Evolutionary conservation across 2,888 invertebrate genomes (phyloP).

Genomic region (Xestia sexstrigata): DNA sequence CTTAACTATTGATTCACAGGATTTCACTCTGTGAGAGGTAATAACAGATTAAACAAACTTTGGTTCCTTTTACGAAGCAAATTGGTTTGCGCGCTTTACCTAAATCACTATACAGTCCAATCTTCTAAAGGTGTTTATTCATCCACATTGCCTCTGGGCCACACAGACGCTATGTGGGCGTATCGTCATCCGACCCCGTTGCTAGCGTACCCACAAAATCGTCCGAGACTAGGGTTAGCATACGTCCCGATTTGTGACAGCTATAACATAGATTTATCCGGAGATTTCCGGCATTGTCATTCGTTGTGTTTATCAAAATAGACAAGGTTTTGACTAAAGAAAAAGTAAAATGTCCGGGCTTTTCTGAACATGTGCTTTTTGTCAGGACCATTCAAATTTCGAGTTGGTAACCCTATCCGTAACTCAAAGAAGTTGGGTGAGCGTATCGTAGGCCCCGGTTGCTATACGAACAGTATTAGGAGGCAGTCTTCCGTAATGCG

Average conservation of each 20-base stretch:
- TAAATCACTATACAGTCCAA: background rate
- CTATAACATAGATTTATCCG: background rate
- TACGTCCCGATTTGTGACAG: too few relatives aligned
- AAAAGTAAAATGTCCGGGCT: background rate
- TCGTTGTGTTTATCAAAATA: background rate
- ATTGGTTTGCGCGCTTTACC: background rate
- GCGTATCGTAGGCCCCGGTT: slow-evolving; percentile 17
- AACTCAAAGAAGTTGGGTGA: slow-evolving; percentile 18
- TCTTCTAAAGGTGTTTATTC: slow-evolving; percentile 36
- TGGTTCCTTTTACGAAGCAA: background rate
- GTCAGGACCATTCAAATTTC: background rate
- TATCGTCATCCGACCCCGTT: background rate
- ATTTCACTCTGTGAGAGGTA: background rate
- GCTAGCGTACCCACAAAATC: slow-evolving; percentile 17
- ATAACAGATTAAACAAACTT: background rate
- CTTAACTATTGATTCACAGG: background rate
- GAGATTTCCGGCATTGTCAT: background rate
- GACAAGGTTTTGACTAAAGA: background rate
- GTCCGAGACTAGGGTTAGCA: too few relatives aligned
- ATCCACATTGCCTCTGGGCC: background rate
- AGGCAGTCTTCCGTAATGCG: slow-evolving; percentile 31
- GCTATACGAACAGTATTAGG: slow-evolving; percentile 11
- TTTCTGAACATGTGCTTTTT: background rate
- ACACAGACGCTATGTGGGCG: slow-evolving; percentile 26
- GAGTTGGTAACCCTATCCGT: slow-evolving; percentile 1